Percentiles rank a stretch among this genome's conserved stretches.
Evolutionary conservation across 2,113 vertebrate species (phyloP).

Genomic region (Sapajus apella): DNA sequence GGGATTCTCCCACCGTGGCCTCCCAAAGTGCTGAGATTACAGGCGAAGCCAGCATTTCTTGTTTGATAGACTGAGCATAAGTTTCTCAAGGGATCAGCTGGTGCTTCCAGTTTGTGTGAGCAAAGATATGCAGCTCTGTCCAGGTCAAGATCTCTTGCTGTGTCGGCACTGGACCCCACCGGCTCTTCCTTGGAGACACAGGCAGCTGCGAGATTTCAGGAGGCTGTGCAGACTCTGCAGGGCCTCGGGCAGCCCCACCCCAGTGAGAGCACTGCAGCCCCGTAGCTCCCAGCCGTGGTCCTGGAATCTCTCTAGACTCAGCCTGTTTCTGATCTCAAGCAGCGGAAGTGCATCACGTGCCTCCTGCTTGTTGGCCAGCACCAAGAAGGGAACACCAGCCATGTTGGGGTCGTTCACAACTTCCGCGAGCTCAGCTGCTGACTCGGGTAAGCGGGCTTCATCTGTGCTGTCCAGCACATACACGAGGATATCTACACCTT

Average conservation of each 20-base stretch:
- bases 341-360: slow-evolving; percentile 82
- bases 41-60: not conserved
- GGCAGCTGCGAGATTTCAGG: slow-evolving; percentile 70
- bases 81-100: not conserved
- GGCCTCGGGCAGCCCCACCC: slow-evolving; percentile 87
- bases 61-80: not conserved
- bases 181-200: not conserved
- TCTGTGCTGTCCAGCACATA: slow-evolving; percentile 92
- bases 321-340: slow-evolving; percentile 80
- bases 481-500: slow-evolving; percentile 85
- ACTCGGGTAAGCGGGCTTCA: slow-evolving; percentile 83
- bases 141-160: not conserved
- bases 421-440: slow-evolving; percentile 81
- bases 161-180: fast-evolving
- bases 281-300: slow-evolving; percentile 86
- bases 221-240: slow-evolving; percentile 84
- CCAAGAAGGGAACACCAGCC: slow-evolving; percentile 86
- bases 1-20: too few species aligned
- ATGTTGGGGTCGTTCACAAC: slow-evolving; percentile 84
- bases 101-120: not conserved
- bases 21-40: too few species aligned
- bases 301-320: slow-evolving; percentile 71
- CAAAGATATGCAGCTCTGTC: not conserved
- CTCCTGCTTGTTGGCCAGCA: slow-evolving; percentile 95
- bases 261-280: slow-evolving; percentile 87